Percentiles rank a stretch among this genome's conserved stretches.
Conservation (phyloP, 2,888 invertebrate genomes). For the Cephus pygmeus region DNA sequence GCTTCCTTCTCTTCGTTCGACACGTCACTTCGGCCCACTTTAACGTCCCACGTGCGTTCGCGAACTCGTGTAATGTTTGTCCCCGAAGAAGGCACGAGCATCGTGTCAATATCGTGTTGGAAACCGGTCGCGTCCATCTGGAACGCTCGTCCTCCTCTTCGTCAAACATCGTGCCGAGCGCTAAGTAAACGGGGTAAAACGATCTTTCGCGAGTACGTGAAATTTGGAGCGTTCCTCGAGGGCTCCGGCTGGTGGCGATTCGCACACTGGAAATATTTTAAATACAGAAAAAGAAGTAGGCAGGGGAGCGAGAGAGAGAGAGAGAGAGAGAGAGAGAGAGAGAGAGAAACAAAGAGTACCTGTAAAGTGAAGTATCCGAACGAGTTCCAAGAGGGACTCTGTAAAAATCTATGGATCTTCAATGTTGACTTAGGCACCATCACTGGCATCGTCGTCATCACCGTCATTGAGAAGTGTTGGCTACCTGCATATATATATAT, state of each 20-base stretch:
- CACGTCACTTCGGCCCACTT: background rate
- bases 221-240: background rate
- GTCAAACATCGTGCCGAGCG: background rate
- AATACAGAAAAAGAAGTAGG: conserved; percentile 1
- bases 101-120: conserved; percentile 41
- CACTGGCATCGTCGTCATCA: too few species aligned
- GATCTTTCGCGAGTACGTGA: conserved; percentile 2
- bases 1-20: background rate
- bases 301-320: conserved; percentile 11
- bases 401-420: conserved; percentile 5
- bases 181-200: background rate
- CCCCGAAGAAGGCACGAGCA: conserved; percentile 30
- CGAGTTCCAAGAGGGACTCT: too few species aligned
- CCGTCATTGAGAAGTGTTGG: too few species aligned
- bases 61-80: conserved; percentile 37
- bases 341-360: background rate
- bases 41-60: conserved; percentile 13
- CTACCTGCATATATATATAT: background rate
- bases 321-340: background rate
- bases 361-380: too few species aligned
- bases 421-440: conserved; percentile 40
- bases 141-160: conserved; percentile 13
- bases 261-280: background rate
- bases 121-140: conserved; percentile 26
- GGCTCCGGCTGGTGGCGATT: background rate